Percentiles rank a stretch among this genome's conserved stretches.
phyloP scores from a whole-genome alignment of 30 jellyfish, hydroid and myxozoan species.

The Hydractinia echinata region DNA sequence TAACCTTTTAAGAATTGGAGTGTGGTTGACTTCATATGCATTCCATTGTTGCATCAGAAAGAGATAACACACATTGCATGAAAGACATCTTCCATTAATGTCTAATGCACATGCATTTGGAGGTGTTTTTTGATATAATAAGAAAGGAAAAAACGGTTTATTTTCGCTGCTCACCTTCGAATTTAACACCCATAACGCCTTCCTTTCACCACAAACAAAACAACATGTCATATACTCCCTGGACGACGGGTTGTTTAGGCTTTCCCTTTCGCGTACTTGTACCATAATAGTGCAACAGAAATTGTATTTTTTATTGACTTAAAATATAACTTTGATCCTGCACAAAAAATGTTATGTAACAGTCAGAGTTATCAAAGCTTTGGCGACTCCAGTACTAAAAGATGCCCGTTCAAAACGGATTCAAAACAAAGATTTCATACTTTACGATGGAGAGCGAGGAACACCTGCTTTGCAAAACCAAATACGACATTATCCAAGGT shows the following conservation, averaged over 20 bases:
- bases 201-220: constrained; percentile 62
- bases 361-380: too few relatives aligned
- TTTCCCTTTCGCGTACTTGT: too few relatives aligned
- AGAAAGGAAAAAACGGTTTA: constrained; percentile 74
- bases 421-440: too few relatives aligned
- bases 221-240: constrained; percentile 11
- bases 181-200: constrained; percentile 57
- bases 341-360: too few relatives aligned
- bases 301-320: too few relatives aligned
- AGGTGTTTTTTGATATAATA: constrained; percentile 62
- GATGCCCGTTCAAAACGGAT: too few relatives aligned
- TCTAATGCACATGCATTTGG: constrained; percentile 14
- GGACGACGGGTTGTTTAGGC: too few relatives aligned
- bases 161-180: constrained; percentile 43
- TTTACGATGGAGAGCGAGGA: background rate
- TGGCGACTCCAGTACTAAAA: too few relatives aligned
- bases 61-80: constrained; percentile 74
- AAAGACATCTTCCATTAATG: constrained; percentile 32
- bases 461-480: constrained; percentile 11
- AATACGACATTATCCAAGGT: background rate
- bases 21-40: constrained; percentile 51
- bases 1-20: constrained; percentile 59
- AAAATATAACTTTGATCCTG: too few relatives aligned
- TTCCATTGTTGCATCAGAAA: constrained; percentile 85
- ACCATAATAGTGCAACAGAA: too few relatives aligned